Evolutionary conservation across 2,113 vertebrate species (phyloP), one percentile per base, ranked within the genome.

Genomic region (Collichthys lucidus): DNA sequence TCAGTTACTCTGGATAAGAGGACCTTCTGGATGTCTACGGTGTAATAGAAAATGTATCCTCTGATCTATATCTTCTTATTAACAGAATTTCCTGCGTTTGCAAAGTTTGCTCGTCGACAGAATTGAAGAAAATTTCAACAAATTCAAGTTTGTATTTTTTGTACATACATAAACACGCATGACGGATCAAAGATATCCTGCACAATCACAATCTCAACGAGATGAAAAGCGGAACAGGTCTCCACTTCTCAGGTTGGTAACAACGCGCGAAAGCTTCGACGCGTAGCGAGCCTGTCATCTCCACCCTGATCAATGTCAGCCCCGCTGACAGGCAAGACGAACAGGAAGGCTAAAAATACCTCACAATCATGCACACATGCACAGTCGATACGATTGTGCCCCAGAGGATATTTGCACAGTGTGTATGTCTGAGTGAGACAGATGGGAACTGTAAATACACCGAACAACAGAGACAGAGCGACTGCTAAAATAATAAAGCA

Each of bases 221-320:
- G 67, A 87, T 53, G 73, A 87, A 77, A 81, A 61, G 73, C 46
- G 11, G 12, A 67, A 80, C 68, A 20, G 5, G 71, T 49, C 67
- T 56, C 35, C 57, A 56, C 19, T 70, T 67, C 76, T 57, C 76
- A 77, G 76, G 62, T 77, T 62, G 52, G 83, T 44, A 82, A 70
- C 77, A 47, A 85, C 77, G 60, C 40, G 83, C 62, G 56, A 69
- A 74, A 46, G 85, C 79, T 68, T 31, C 49, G 15, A 78, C 15
- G 77, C 85, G 56, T n/a, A 56, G 78, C 55, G 19, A 64, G 80
- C n/a, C 61, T 56, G 84, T 85, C 77, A 84, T 87, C 86, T 84
- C 86, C 85, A 26, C 85, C 81, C 67, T 57, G 76, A 92, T 91
- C 89, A 74, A 77, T 83, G 92, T 91, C 90, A 85, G 83, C 70